These are phyloP conservation scores for Tuberolachnus salignus DNA, from an alignment of 2,888 invertebrate species.

Conservation along the genomic window DNA sequence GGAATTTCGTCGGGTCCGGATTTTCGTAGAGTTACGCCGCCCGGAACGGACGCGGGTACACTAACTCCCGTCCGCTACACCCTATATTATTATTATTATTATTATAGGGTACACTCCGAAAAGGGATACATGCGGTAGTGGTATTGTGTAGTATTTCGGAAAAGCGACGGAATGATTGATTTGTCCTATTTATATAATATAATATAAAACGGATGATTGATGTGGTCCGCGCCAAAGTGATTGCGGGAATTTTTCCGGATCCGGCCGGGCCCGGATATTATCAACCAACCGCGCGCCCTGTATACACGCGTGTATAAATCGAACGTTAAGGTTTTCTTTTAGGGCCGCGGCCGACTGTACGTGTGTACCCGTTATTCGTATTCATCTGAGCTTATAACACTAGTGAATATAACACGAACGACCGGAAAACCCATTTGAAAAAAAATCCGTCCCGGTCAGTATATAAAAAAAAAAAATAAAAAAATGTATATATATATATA, in stretches of 20 bases:
- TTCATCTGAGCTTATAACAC: no score
- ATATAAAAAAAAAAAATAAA: no score
- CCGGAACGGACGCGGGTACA: neutral
- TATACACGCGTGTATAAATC: neutral
- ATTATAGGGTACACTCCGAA: neutral
- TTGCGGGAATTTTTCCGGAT: conserved; percentile 40
- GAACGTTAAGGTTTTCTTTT: conserved; percentile 7
- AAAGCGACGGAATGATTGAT: conserved; percentile 48
- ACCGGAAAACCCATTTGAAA: no score
- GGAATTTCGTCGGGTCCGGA: neutral
- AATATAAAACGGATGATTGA: conserved; percentile 30
- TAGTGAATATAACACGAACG: no score
- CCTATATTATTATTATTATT: neutral
- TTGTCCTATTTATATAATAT: conserved; percentile 12
- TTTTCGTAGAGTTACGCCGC: neutral
- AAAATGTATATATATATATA: neutral
- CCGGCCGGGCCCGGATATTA: conserved; percentile 1
- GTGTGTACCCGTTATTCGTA: neutral
- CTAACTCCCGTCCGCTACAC: neutral
- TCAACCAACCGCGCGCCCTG: neutral
- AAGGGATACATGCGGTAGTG: neutral
- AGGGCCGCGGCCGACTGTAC: no score
- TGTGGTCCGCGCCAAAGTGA: conserved; percentile 25
- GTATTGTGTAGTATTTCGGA: neutral
- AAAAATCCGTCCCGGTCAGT: no score